These are phyloP conservation scores for Panorpa germanica DNA, from an alignment of 2,888 invertebrate genomes.

Conservation along the genomic window DNA sequence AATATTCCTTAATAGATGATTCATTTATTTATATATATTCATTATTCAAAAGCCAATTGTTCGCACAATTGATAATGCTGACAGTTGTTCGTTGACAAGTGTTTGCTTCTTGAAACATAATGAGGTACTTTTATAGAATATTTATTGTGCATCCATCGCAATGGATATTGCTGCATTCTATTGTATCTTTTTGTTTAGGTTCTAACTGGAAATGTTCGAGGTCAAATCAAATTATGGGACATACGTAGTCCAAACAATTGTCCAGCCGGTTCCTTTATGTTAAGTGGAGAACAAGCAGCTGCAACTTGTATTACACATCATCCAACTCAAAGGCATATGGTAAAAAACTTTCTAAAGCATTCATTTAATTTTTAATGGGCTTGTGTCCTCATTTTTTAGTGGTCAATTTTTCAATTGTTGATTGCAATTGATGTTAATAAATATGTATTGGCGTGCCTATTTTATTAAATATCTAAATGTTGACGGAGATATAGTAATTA, in stretches of 20 bases:
- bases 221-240: conserved; percentile 83
- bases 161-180: not conserved
- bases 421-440: too few relatives aligned
- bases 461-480: too few relatives aligned
- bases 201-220: conserved; percentile 69
- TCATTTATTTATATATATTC: too few relatives aligned
- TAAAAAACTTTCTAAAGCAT: too few relatives aligned
- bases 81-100: conserved; percentile 63
- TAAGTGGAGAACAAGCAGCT: conserved; percentile 53
- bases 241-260: conserved; percentile 40
- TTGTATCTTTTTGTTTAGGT: conserved; percentile 27
- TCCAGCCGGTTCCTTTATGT: conserved; percentile 48
- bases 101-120: conserved; percentile 52
- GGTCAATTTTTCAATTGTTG: not conserved
- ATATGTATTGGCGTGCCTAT: too few relatives aligned
- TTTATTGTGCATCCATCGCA: not conserved
- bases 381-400: not conserved
- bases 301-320: conserved; percentile 63
- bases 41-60: too few relatives aligned
- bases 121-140: conserved; percentile 22
- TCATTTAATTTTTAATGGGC: conserved; percentile 3
- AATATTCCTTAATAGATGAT: too few relatives aligned
- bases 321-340: conserved; percentile 73
- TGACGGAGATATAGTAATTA: too few relatives aligned
- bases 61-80: conserved; percentile 41